phyloP scores from a whole-genome alignment of 2,113 vertebrate species.

The Martes martes region DNA sequence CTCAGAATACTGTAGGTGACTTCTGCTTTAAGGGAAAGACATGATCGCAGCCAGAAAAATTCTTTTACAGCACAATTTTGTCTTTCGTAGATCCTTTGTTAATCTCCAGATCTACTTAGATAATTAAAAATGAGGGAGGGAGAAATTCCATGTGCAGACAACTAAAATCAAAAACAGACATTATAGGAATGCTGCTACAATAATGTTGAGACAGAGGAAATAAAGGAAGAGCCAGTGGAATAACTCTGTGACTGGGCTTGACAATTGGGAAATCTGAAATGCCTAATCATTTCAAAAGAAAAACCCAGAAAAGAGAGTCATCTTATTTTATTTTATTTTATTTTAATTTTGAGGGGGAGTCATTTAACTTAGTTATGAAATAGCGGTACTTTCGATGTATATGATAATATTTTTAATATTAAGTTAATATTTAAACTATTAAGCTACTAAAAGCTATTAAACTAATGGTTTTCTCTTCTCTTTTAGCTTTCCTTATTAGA shows the following conservation, averaged over 20 bases:
- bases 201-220: neutral
- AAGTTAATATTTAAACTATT: no score
- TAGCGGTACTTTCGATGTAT: neutral
- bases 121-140: neutral
- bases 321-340: no score
- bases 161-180: neutral
- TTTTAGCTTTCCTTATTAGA: conserved; percentile 90
- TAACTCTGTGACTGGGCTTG: neutral
- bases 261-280: neutral
- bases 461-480: neutral
- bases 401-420: neutral
- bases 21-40: neutral
- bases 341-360: neutral
- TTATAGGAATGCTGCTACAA: neutral
- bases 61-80: neutral
- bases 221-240: neutral
- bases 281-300: neutral
- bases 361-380: neutral
- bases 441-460: no score
- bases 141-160: neutral
- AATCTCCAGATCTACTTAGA: neutral
- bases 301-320: neutral
- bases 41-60: neutral
- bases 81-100: neutral
- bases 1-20: no score